These are phyloP conservation scores for Oreochromis mossambicus DNA, from an alignment of 2,797 vertebrate genomes.

Conservation along the genomic window DNA sequence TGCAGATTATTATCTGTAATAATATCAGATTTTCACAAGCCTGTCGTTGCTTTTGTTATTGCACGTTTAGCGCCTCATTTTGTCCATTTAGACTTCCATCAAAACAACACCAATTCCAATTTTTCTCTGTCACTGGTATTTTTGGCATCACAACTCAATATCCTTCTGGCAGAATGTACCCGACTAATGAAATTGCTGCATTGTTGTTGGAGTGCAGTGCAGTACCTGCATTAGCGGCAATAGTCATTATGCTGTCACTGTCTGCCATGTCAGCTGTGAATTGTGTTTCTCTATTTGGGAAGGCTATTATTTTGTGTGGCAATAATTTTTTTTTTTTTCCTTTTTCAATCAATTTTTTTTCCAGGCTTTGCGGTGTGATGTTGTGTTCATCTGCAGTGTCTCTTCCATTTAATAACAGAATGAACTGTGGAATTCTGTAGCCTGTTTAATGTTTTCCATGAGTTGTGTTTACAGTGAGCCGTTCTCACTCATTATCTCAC, in stretches of 20 bases:
- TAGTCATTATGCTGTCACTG: slow-evolving; percentile 56
- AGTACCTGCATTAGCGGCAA: slow-evolving; percentile 26
- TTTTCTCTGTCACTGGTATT: slow-evolving; percentile 25
- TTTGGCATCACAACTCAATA: slow-evolving; percentile 26
- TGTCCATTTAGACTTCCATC: neutral
- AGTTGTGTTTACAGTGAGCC: neutral
- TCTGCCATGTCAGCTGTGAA: slow-evolving; percentile 35
- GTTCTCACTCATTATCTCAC: slow-evolving; percentile 9
- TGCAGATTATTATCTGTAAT: slow-evolving; percentile 2
- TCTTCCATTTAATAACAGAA: neutral
- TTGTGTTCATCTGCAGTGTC: slow-evolving; percentile 2
- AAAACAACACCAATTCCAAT: slow-evolving; percentile 20
- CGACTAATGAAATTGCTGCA: slow-evolving; percentile 37
- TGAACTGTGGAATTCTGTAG: neutral
- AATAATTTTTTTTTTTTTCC: neutral
- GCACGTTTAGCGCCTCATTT: slow-evolving; percentile 2
- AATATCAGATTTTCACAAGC: neutral
- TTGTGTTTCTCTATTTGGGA: slow-evolving; percentile 24
- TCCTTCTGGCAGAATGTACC: slow-evolving; percentile 12
- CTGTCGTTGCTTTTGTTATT: neutral
- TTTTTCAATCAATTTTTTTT: neutral
- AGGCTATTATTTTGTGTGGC: slow-evolving; percentile 28
- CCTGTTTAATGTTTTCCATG: neutral
- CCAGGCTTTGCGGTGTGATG: neutral
- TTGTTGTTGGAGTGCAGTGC: slow-evolving; percentile 34